Evolutionary conservation across 2,888 invertebrate genomes (phyloP), one percentile per base, ranked within the genome.

Genomic region (Drosophila siamana): DNA sequence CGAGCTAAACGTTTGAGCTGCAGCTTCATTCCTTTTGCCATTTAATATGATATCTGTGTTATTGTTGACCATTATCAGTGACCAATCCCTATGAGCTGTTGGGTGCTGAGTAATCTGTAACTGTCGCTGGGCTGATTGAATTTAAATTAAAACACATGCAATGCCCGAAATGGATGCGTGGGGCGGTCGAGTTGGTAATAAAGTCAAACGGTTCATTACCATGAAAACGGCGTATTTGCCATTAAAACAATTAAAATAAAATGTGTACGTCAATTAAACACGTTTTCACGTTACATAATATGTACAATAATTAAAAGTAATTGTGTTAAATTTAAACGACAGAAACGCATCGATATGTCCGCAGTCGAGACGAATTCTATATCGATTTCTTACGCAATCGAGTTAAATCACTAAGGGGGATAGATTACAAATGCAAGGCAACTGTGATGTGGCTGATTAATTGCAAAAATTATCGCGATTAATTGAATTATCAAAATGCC

Each of bases 121-220:
- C 33, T 43, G 41, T 65, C 38, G 51, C 19, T 24, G 46, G 33
- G 13, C 52, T 59, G 41, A 64, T 68, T 68, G 59, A 59, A 69
- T 69, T 69, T 19, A 54, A 59, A 69, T 68, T 47, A 54, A 48
- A 61, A 46, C 26, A 26, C 41, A 24, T 36, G 50, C 26, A 57
- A 43, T 33, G 15, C 11, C 0, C 65, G 26, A 41, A 46, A 38
- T 16, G 30, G 40, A 40, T 41, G 16, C 11, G 16, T 51, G 64
- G 48, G 61, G 36, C 56, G 47, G 60, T 15, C 59, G 28, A 69
- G 50, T 57, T 64, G 69, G 74, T 78, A 78, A 81, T 78, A 81
- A 78, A 81, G 78, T 81, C 73, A 77, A 72, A 57, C 73, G 59
- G 67, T 65, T 80, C 74, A 80, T 78, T 80, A 62, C 40, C 52